A percentile compares a stretch with the other conserved stretches of the same genome.
Evolutionary conservation across 2,797 vertebrate genomes (phyloP).

Genomic region (Argya squamiceps): DNA sequence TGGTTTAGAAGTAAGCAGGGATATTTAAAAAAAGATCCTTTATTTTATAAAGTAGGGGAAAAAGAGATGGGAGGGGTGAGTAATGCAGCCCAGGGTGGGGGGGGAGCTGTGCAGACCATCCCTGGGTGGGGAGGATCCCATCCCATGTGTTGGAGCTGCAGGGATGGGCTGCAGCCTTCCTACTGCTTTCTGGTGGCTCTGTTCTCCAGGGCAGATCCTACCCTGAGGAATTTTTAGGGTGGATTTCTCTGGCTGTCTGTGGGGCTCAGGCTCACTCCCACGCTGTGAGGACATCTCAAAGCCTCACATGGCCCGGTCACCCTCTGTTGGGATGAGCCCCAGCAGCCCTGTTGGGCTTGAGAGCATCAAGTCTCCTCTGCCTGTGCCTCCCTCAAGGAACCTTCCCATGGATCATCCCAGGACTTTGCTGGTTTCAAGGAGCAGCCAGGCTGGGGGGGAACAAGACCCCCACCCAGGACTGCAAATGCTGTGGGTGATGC

Average conservation of each 20-base stretch:
- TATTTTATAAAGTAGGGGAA: background rate
- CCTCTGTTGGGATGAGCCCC: background rate
- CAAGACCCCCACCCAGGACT: accelerated
- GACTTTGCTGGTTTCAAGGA: background rate
- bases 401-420: accelerated
- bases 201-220: accelerated
- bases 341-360: accelerated
- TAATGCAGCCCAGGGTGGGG: background rate
- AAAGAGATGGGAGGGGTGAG: background rate
- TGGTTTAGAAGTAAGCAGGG: background rate
- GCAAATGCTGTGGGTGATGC: accelerated
- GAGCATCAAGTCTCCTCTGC: background rate
- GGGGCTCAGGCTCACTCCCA: background rate
- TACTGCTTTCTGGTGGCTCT: background rate
- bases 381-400: background rate
- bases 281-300: accelerated
- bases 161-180: background rate
- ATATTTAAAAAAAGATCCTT: background rate
- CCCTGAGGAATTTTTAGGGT: background rate
- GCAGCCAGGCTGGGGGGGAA: background rate
- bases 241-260: background rate
- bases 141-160: accelerated
- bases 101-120: background rate
- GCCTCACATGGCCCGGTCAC: accelerated
- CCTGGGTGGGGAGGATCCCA: accelerated